Evolutionary conservation across 2,113 vertebrate genomes (phyloP).

Genomic region (Stictonetta naevosa): DNA sequence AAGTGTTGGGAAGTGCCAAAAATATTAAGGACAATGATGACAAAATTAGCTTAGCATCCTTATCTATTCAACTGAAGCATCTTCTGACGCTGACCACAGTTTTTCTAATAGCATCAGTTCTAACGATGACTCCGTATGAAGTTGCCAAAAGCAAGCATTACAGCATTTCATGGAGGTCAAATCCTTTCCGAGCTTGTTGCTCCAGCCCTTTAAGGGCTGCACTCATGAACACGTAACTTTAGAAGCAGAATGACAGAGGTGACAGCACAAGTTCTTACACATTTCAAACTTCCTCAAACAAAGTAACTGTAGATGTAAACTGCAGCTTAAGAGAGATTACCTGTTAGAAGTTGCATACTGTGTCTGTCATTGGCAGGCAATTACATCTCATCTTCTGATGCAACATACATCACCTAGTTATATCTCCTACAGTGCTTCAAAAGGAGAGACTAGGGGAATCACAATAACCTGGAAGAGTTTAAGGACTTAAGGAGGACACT

Average conservation of each 20-base stretch:
- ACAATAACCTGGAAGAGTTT: background rate
- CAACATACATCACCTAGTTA: background rate
- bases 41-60: background rate
- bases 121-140: background rate
- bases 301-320: background rate
- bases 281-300: background rate
- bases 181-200: background rate
- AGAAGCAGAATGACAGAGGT: background rate
- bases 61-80: background rate
- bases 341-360: background rate
- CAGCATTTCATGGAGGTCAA: background rate
- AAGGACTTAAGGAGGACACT: background rate
- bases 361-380: slow-evolving; percentile 1
- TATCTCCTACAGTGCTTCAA: background rate
- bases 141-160: background rate
- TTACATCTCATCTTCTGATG: slow-evolving; percentile 29
- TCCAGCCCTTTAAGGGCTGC: background rate
- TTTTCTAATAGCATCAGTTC: background rate
- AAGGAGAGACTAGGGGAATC: slow-evolving; percentile 4
- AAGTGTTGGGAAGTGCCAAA: background rate
- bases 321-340: background rate
- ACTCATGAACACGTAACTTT: background rate
- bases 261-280: background rate
- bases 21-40: background rate
- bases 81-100: rapidly evolving